Evolutionary conservation across 64 coral and sea anemone genomes (phyloP).

Genomic region (Orbicella faveolata): DNA sequence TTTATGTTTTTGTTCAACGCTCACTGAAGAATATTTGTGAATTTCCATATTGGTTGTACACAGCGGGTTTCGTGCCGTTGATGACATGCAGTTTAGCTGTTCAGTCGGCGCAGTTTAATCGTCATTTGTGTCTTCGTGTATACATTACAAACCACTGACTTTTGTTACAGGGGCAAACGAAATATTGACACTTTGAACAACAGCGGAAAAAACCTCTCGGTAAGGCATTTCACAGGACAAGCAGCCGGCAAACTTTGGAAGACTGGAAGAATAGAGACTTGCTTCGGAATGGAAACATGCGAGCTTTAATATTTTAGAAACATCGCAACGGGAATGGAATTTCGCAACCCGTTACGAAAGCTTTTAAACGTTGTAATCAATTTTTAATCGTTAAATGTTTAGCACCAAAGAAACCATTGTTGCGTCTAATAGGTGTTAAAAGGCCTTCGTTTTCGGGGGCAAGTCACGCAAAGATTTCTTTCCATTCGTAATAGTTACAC

Average conservation of each 20-base stretch:
- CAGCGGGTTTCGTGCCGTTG: background rate
- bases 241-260: background rate
- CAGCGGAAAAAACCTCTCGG: background rate
- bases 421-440: background rate
- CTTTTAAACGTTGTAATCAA: background rate
- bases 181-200: background rate
- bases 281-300: background rate
- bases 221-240: background rate
- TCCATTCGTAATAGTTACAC: background rate
- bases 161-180: background rate
- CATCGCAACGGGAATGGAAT: background rate
- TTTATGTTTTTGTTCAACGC: background rate
- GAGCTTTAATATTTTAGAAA: background rate
- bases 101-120: background rate
- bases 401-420: background rate
- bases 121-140: conserved; percentile 10
- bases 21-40: background rate
- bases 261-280: background rate
- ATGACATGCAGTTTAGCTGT: background rate
- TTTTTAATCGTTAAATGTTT: conserved; percentile 8
- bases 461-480: conserved; percentile 7
- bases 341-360: background rate
- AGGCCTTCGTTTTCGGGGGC: background rate
- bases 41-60: background rate
- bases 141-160: conserved; percentile 36